Base-by-base conservation (phyloP, 1,140 invertebrate species). In the Meloidogyne exigua region DNA sequence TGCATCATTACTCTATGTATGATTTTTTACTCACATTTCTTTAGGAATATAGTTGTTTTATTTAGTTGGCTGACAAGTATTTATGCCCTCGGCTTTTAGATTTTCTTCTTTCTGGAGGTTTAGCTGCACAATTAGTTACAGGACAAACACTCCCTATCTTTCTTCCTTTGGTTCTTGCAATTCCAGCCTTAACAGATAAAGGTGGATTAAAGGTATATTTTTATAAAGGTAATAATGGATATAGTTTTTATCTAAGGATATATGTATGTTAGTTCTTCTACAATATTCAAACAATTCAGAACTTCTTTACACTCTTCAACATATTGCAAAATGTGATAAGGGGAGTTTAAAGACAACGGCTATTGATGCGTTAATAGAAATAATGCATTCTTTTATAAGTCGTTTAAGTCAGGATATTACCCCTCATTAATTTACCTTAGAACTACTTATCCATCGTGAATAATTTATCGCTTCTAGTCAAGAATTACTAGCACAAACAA, bases 1-100 rank as follows among this genome's bases (percentile, higher is more conserved):
- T n/a, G n/a, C 28, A 1, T 75, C 76, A 0, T 36, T 77, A 13
- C 63, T 77, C 66, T 67, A 68, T 44, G 76, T 77, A 77, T 63
- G 21, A 23, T 44, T 26, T 42, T 62, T 23, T 12, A 79, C 65
- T 75, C 15, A 32, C 0, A 25, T 39, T 23, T 21, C 18, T 44
- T n/a, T n/a, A n/a, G n/a, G 15, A 36, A 36, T 15, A 26, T 74
- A 26, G 23, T 10, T 28, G 11, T 23, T 18, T 72, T 44, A 25
- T 76, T 76, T 44, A 77, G 76, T 57, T 77, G 12, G 76, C 76
- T 7, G 76, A 77, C 28, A 77, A 77, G 28, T 77, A 77, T 36
- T 39, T 77, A 13, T 77, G 76, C 76, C 42, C 26, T 11, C 18
- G 62, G 7, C 32, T 77, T 23, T 66, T 68, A 23, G 75, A 77